Evolutionary conservation across 30 jellyfish, hydroid and myxozoan genomes (phyloP).

Genomic region (Hydra vulgaris): DNA sequence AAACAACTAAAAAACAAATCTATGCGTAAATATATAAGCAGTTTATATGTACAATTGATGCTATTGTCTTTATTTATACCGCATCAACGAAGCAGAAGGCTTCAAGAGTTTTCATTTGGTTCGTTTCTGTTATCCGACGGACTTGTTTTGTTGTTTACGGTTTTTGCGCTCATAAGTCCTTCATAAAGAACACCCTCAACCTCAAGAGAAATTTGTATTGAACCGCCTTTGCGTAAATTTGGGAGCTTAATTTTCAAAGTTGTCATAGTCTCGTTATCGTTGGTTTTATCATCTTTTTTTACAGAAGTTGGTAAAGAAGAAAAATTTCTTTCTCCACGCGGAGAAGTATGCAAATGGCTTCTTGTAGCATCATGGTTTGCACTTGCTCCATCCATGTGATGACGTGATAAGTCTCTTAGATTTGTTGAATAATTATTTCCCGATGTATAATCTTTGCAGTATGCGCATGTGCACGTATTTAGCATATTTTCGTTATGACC

Average conservation of each 20-base stretch:
- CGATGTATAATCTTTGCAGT: constrained; percentile 25
- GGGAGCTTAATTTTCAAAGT: constrained; percentile 32
- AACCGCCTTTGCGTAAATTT: constrained; percentile 29
- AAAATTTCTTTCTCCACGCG: constrained; percentile 12
- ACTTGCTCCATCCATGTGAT: constrained; percentile 37
- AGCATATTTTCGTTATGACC: constrained; percentile 18
- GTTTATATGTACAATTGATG: not conserved
- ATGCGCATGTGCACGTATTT: constrained; percentile 27
- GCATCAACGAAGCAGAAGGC: not conserved
- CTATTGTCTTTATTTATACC: not conserved
- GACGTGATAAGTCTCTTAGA: constrained; percentile 12
- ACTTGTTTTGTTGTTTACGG: not conserved
- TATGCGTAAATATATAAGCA: not conserved
- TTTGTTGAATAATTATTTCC: constrained; percentile 22
- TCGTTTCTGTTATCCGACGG: not conserved
- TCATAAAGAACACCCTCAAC: constrained; percentile 61
- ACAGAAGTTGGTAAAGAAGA: constrained; percentile 9
- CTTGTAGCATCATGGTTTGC: constrained; percentile 12
- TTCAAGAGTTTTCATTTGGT: not conserved
- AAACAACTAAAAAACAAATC: not conserved
- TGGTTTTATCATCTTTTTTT: constrained; percentile 2
- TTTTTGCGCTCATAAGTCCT: constrained; percentile 33
- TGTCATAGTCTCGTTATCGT: not conserved
- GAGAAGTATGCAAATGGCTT: constrained; percentile 6
- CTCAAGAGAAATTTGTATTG: constrained; percentile 54